phyloP scores from a whole-genome alignment of 2,113 vertebrate genomes.

The Arothron firmamentum region DNA sequence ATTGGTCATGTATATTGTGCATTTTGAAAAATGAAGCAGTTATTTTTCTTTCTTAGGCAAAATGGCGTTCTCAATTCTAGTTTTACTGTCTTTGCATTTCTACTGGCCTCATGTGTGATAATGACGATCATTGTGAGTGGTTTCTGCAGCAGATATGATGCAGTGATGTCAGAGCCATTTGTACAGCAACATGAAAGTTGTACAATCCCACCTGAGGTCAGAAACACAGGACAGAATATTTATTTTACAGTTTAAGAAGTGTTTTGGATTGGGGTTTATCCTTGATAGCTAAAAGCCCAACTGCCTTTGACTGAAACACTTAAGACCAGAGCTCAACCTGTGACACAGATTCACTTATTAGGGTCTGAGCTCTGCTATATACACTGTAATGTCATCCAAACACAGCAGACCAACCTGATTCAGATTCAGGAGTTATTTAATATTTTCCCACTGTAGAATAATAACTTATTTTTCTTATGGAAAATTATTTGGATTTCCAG shows the following conservation, averaged over 20 bases:
- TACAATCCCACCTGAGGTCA: not conserved
- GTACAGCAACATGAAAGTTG: constrained; percentile 29
- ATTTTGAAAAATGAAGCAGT: constrained; percentile 51
- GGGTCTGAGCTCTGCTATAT: constrained; percentile 6
- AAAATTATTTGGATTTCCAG: constrained; percentile 29
- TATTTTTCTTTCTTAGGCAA: constrained; percentile 11
- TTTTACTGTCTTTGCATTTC: constrained; percentile 17
- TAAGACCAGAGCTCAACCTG: constrained; percentile 35
- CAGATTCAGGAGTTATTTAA: constrained; percentile 49
- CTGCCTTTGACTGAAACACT: too few species aligned
- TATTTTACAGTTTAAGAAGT: too few species aligned
- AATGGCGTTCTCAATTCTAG: too few species aligned
- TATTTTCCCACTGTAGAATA: constrained; percentile 50
- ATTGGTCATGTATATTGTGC: constrained; percentile 61
- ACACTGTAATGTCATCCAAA: constrained; percentile 33
- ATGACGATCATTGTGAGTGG: constrained; percentile 7
- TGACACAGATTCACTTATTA: constrained; percentile 3
- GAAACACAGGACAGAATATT: too few species aligned
- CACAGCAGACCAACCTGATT: constrained; percentile 34
- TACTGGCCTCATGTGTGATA: constrained; percentile 11
- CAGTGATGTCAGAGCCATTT: constrained; percentile 6
- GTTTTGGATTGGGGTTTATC: too few species aligned
- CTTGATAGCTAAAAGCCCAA: too few species aligned
- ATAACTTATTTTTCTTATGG: constrained; percentile 56
- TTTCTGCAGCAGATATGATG: constrained; percentile 26